These are phyloP conservation scores for Liopterus haemorrhoidalis DNA, from an alignment of 2,888 invertebrate genomes.

Conservation along the genomic window DNA sequence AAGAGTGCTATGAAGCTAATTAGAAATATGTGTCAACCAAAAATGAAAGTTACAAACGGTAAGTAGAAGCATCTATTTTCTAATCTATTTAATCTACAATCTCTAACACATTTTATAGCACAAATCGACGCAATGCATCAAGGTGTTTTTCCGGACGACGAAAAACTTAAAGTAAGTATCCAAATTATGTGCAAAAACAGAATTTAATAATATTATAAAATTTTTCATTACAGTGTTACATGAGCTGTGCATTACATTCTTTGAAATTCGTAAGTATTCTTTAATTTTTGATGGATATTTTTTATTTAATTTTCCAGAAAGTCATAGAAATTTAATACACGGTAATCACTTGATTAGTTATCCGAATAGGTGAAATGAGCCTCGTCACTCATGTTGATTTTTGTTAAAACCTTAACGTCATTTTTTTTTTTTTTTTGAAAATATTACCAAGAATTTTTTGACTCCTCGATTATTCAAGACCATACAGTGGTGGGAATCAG, in stretches of 20 bases:
- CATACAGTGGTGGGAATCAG: too few species aligned
- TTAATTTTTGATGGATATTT: neutral
- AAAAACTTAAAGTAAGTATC: conserved; percentile 27
- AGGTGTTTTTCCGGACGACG: conserved; percentile 37
- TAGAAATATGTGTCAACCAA: conserved; percentile 59
- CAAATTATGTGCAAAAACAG: neutral
- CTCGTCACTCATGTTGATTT: too few species aligned
- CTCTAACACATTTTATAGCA: conserved; percentile 29
- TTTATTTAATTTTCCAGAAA: conserved; percentile 22
- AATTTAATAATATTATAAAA: conserved; percentile 5
- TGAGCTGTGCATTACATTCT: conserved; percentile 49
- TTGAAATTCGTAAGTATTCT: conserved; percentile 48
- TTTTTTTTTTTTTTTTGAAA: too few species aligned
- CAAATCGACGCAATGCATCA: conserved; percentile 39
- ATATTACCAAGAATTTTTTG: too few species aligned
- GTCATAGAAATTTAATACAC: conserved; percentile 35
- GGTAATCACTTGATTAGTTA: too few species aligned
- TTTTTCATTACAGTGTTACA: conserved; percentile 47
- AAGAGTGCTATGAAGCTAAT: conserved; percentile 56
- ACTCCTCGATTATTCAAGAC: too few species aligned
- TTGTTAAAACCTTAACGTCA: too few species aligned
- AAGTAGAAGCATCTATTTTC: conserved; percentile 29
- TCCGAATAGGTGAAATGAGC: too few species aligned
- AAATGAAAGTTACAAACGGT: conserved; percentile 56
- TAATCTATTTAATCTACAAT: conserved; percentile 17